Conservation (phyloP, 2,888 invertebrate genomes). For the Tanypteryx hageni region DNA sequence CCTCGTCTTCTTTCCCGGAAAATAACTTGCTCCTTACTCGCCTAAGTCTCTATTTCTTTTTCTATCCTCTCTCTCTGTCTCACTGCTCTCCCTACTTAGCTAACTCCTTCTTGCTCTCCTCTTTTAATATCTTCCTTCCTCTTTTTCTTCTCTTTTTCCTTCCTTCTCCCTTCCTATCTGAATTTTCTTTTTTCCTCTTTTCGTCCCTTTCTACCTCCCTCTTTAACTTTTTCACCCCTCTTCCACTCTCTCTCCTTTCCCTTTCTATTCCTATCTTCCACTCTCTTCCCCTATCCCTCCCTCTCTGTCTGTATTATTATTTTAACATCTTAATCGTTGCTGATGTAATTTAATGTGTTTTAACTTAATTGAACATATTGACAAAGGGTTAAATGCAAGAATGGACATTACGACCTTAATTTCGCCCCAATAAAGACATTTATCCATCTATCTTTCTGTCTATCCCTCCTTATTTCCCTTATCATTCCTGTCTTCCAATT, state of each 20-base stretch:
- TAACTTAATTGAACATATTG: no score
- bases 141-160: background rate
- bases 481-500: background rate
- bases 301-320: background rate
- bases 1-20: background rate
- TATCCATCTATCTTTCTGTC: no score
- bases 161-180: background rate
- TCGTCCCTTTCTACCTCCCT: background rate
- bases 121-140: background rate
- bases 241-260: background rate
- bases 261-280: background rate
- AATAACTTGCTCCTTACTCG: background rate
- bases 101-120: background rate
- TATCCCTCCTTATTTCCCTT: background rate
- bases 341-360: no score
- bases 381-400: no score
- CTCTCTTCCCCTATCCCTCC: background rate
- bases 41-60: conserved; percentile 3
- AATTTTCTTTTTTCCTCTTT: background rate
- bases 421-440: no score
- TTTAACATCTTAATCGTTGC: no score
- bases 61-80: background rate
- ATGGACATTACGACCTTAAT: no score
- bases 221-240: background rate
- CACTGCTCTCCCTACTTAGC: background rate